Percentiles rank a stretch among this genome's conserved stretches.
Evolutionary conservation across 2,113 vertebrate genomes (phyloP).

Genomic region (Gymnogyps californianus): DNA sequence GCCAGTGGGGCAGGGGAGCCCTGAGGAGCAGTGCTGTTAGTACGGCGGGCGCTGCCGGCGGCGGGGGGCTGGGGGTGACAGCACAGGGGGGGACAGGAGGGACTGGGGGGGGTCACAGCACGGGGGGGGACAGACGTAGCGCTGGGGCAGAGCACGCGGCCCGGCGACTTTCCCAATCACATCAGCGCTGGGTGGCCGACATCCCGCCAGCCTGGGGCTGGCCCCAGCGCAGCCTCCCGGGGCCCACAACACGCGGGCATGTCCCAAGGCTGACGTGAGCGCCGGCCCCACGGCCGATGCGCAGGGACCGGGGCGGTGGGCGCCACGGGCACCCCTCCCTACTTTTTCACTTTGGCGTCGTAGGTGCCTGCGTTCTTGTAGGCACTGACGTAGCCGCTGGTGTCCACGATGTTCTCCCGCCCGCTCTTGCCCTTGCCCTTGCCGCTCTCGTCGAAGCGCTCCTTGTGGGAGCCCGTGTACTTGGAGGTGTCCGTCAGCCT

Average conservation of each 20-base stretch:
- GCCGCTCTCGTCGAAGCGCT: conserved; percentile 88
- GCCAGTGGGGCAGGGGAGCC: not conserved
- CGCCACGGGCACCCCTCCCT: not conserved
- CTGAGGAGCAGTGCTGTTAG: conserved; percentile 1
- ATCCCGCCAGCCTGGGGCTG: not conserved
- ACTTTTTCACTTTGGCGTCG: conserved; percentile 84
- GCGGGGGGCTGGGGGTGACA: not conserved
- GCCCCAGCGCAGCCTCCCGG: not conserved
- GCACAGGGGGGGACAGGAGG: not conserved
- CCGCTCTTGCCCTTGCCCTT: conserved; percentile 89
- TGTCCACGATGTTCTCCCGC: conserved; percentile 87
- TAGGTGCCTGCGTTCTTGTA: conserved; percentile 93
- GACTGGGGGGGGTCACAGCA: not conserved
- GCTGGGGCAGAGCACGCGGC: not conserved
- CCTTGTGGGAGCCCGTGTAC: conserved; percentile 94
- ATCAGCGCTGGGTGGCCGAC: not conserved
- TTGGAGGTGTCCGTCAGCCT: conserved; percentile 90
- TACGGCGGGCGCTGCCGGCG: fast-evolving
- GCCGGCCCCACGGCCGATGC: not conserved
- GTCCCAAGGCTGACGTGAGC: not conserved
- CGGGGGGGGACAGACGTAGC: not conserved
- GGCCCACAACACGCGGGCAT: not conserved
- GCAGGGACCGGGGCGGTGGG: not conserved
- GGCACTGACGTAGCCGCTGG: conserved; percentile 88
- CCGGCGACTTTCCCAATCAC: not conserved